Percentiles rank a stretch among this genome's conserved stretches.
phyloP scores from a whole-genome alignment of 1,140 invertebrate genomes.

The Steinernema feltiae region DNA sequence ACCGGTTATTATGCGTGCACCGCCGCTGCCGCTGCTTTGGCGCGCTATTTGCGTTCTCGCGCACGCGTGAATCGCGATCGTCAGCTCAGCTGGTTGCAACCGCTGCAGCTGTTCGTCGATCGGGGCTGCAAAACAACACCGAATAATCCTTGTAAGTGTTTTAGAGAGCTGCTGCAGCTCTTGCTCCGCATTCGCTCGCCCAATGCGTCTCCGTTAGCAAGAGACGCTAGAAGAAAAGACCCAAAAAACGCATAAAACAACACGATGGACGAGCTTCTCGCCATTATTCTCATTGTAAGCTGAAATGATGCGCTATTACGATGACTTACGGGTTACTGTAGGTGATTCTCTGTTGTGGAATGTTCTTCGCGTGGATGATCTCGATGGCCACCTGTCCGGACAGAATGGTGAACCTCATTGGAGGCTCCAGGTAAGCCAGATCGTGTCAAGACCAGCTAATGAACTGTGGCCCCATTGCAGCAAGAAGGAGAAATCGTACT shows the following conservation, averaged over 20 bases:
- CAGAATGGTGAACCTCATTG: constrained; percentile 28
- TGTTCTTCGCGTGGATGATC: constrained; percentile 41
- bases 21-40: background rate
- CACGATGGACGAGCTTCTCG: constrained; percentile 37
- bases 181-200: background rate
- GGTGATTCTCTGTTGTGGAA: constrained; percentile 34
- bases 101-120: no score
- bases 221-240: background rate
- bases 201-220: background rate
- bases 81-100: background rate
- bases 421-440: constrained; percentile 3
- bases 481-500: constrained; percentile 23
- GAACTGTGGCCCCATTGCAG: constrained; percentile 10
- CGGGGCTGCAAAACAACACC: background rate
- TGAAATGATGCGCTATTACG: background rate
- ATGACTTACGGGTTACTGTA: background rate
- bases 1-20: background rate
- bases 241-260: background rate
- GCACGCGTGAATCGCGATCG: background rate
- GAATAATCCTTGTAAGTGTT: constrained; percentile 9
- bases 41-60: background rate
- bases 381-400: constrained; percentile 43
- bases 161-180: background rate
- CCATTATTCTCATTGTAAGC: constrained; percentile 34
- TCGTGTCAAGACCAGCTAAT: background rate